Percentiles rank a stretch among this genome's conserved stretches.
These are phyloP conservation scores for Volucella zonaria DNA, from an alignment of 2,888 invertebrate species.

Conservation along the genomic window DNA sequence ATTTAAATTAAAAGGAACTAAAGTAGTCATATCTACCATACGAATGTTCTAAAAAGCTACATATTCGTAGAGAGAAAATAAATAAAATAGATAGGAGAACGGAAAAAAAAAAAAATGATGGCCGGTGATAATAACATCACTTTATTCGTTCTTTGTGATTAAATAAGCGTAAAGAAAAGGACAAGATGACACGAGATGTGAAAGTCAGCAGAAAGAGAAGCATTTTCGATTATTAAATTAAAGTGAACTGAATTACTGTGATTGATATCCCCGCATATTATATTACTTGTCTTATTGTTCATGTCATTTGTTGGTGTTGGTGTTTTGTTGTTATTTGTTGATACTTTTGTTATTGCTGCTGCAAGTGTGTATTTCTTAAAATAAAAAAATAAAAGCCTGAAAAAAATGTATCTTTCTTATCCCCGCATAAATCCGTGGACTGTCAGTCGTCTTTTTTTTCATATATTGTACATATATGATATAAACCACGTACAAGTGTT, in stretches of 20 bases:
- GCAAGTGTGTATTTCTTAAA: constrained; percentile 44
- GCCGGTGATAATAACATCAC: constrained; percentile 50
- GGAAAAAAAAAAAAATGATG: constrained; percentile 27
- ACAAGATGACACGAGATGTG: constrained; percentile 73
- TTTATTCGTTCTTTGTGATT: constrained; percentile 68
- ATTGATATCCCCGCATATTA: constrained; percentile 78
- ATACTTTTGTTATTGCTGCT: constrained; percentile 31
- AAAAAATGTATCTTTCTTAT: constrained; percentile 19
- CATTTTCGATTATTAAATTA: constrained; percentile 80
- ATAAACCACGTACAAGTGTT: constrained; percentile 42
- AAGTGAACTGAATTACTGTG: constrained; percentile 82
- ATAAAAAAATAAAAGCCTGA: constrained; percentile 20
- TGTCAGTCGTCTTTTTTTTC: constrained; percentile 25
- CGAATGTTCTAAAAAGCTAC: too few relatives aligned
- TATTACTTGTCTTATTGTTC: constrained; percentile 66
- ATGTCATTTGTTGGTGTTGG: constrained; percentile 49
- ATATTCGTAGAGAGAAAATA: background rate
- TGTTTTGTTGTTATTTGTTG: constrained; percentile 64
- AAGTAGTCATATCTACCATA: constrained; percentile 25
- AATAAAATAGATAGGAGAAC: constrained; percentile 33
- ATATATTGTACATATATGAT: background rate
- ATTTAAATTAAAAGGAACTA: constrained; percentile 34
- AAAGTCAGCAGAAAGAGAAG: constrained; percentile 64
- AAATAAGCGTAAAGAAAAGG: constrained; percentile 65
- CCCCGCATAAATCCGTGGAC: constrained; percentile 33